Conservation (phyloP, 2,888 invertebrate genomes). For the Protonemura montana region DNA sequence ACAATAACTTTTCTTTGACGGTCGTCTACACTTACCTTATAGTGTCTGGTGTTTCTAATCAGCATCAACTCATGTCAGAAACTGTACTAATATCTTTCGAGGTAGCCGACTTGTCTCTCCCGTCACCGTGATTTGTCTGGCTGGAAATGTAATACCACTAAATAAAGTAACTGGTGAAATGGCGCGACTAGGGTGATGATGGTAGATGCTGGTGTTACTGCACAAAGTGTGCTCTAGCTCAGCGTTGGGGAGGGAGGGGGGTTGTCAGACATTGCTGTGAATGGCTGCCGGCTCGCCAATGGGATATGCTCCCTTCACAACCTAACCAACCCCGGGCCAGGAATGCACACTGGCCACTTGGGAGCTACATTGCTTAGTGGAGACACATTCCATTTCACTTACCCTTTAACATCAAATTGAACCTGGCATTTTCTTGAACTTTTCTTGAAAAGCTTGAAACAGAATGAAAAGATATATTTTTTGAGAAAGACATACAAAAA, state of each 20-base stretch:
- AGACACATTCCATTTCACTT: constrained; percentile 34
- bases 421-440: background rate
- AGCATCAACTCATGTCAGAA: background rate
- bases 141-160: constrained; percentile 22
- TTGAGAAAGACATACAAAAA: background rate
- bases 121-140: background rate
- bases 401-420: background rate
- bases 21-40: background rate
- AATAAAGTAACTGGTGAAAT: constrained; percentile 38
- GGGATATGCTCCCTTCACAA: background rate
- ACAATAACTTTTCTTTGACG: background rate
- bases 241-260: background rate
- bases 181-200: constrained; percentile 24
- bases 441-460: background rate
- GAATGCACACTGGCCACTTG: constrained; percentile 24
- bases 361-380: constrained; percentile 17
- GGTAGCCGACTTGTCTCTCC: background rate
- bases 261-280: constrained; percentile 29
- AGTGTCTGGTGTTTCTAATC: background rate
- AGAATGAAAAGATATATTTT: background rate
- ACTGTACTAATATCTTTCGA: background rate
- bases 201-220: background rate
- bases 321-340: background rate
- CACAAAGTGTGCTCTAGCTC: background rate
- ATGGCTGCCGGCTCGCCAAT: constrained; percentile 36